Percentiles rank a stretch among this genome's conserved stretches.
Conservation (phyloP, 2,113 vertebrate genomes). For the Pachycephala philippinensis region DNA sequence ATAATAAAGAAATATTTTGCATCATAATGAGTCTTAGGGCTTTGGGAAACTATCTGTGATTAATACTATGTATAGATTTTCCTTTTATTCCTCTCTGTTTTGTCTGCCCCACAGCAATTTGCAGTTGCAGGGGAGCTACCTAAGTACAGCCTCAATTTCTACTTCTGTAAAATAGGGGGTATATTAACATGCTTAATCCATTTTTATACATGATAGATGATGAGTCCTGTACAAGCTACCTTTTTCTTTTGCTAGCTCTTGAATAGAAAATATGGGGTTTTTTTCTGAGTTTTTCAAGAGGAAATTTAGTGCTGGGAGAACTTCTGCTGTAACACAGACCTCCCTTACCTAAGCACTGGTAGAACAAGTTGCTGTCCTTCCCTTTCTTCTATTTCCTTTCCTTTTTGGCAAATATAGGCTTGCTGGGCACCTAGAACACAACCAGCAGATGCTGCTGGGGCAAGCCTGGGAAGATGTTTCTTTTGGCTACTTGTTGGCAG, state of each 20-base stretch:
- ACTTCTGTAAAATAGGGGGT: not conserved
- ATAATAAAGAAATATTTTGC: not conserved
- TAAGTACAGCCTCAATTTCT: not conserved
- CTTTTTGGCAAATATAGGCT: not conserved
- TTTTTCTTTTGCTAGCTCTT: not conserved
- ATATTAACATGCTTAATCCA: not conserved
- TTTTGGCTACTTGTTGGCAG: not conserved
- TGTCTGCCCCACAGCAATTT: not conserved
- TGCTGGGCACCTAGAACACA: not conserved
- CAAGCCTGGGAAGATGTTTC: not conserved
- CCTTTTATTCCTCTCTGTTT: not conserved
- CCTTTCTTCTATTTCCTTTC: not conserved
- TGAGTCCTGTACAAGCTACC: not conserved
- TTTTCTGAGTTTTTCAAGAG: not conserved
- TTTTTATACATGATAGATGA: not conserved
- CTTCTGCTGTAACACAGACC: not conserved
- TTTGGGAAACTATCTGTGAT: not conserved
- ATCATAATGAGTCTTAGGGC: not conserved
- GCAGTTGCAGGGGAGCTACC: not conserved
- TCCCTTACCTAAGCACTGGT: not conserved
- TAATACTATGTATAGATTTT: not conserved
- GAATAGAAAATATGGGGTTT: not conserved
- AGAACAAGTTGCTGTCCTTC: not conserved
- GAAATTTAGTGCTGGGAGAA: not conserved
- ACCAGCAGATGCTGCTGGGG: not conserved